Evolutionary conservation across 2,888 invertebrate species (phyloP), one percentile per base, ranked within the genome.

Genomic region (Metallyticus violacea): DNA sequence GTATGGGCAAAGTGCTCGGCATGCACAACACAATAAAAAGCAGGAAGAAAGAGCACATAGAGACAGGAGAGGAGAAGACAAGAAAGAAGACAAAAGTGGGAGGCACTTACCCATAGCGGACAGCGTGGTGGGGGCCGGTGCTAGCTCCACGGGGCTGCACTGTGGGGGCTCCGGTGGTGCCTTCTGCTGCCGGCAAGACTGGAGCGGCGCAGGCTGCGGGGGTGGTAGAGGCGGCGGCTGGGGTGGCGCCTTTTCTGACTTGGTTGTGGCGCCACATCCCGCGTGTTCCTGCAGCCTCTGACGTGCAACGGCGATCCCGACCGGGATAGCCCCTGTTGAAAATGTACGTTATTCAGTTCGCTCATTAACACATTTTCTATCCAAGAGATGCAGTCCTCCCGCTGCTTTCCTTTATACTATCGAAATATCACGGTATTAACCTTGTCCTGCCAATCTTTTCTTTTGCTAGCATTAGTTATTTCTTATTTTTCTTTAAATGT

Each of bases 231-330:
- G 79, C 40, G 40, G 85, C 79, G 79, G 86, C 26, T 79, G 85
- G 6, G 84, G 86, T 25, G 85, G 85, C 87, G 80, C 81, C 28
- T 27, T 80, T 27, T 76, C 80, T 1, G 85, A 27, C 26, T 79
- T 80, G 22, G 62, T 15, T 6, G 77, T 40, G 26, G 85, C 22
- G 77, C 78, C 7, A 30, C 40, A 62, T 77, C 80, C 6, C 27
- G 79, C 26, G 85, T 80, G 40, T 25, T 94, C 95, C 90, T 95
- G 95, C 88, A 94, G 93, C 90, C 97, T 93, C 91, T 97, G 97
- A 89, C 97, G 93, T 83, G 97, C 97, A 88, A 97, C 96, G 62
- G 97, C 97, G 89, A 97, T 97, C 87, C 97, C 97, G 89, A 97
- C 96, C 89, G 97, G 97, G 91, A 97, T 97, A 76, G 89, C 89